Base-by-base conservation (phyloP, 2,888 invertebrate species). In the Idaea straminata region DNA sequence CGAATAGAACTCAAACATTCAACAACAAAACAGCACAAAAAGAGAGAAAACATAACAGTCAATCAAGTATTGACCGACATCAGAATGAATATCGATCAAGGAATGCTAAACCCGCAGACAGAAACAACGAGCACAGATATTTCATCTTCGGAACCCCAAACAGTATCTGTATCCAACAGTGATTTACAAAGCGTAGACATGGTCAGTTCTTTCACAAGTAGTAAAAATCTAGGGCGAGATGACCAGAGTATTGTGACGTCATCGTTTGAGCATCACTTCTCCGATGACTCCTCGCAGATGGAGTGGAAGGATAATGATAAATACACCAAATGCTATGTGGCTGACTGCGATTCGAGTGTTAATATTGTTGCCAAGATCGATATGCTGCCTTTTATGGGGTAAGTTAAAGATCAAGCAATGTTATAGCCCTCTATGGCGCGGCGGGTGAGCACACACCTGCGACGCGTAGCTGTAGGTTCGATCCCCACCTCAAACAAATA, bases 321-420 rank as follows among this genome's bases (percentile, higher is more conserved):
- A 5, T 79, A 72, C 62, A 77, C 76, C 0, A 78, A 73, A 57
- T 75, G 71, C 57, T n/a, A 69, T 4, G 3, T 69, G 4, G 16
- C 38, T 0, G 79, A 84, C 0, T 73, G 78, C 57, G 83, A 84
- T 0, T 81, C 84, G 0, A 75, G 77, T 0, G 73, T 76, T 1
- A 85, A 89, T 64, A 81, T 91, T 0, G 82, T 88, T 4, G 80
- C 83, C 0, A 84, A 82, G 69, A 89, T 91, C 10, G 84, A 90
- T 57, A 82, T 80, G 79, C 75, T 91, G 71, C 83, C 88, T 1
- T 91, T 89, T 71, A 89, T 92, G 85, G 89, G 89, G 91, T 91
- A 63, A 86, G 91, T 79, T 58, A 4, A 36, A 16, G 1, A 16
- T 34, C n/a, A 15, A 36, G 25, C 1, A 25, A 25, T 25, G 25